A percentile compares a stretch with the other conserved stretches of the same genome.
phyloP scores from a whole-genome alignment of 2,888 invertebrate genomes.

The Venusia cambrica region DNA sequence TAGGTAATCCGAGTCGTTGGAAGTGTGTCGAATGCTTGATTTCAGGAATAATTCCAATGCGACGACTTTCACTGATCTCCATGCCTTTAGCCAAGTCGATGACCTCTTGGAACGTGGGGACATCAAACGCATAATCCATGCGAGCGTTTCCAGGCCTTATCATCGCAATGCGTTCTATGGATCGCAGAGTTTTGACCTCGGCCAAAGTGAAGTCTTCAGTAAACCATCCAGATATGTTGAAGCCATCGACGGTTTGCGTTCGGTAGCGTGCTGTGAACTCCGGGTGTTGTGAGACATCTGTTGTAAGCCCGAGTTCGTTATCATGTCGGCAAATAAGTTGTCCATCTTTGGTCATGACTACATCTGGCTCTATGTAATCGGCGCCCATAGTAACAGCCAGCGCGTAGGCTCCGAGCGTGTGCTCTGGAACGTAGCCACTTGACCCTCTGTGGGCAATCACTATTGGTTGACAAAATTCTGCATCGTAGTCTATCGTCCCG shows the following conservation, averaged over 20 bases:
- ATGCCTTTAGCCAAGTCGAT: slow-evolving; percentile 64
- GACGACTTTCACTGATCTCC: slow-evolving; percentile 50
- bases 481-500: slow-evolving; percentile 33
- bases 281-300: slow-evolving; percentile 53
- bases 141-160: slow-evolving; percentile 63
- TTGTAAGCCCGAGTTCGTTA: slow-evolving; percentile 61
- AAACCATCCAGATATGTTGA: slow-evolving; percentile 58
- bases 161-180: slow-evolving; percentile 61
- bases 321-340: slow-evolving; percentile 67
- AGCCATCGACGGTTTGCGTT: slow-evolving; percentile 58
- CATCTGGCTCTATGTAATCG: slow-evolving; percentile 69
- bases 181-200: slow-evolving; percentile 62
- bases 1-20: slow-evolving; percentile 51
- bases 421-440: slow-evolving; percentile 70
- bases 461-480: slow-evolving; percentile 54
- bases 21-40: slow-evolving; percentile 68
- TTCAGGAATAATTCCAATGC: slow-evolving; percentile 67
- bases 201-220: slow-evolving; percentile 69
- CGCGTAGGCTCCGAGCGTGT: slow-evolving; percentile 68
- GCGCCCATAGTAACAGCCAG: slow-evolving; percentile 68
- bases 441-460: slow-evolving; percentile 69
- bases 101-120: slow-evolving; percentile 69
- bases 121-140: slow-evolving; percentile 53
- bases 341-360: slow-evolving; percentile 67
- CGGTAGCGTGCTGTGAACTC: slow-evolving; percentile 59